phyloP scores from a whole-genome alignment of 2,113 vertebrate species.

The Tiliqua scincoides region DNA sequence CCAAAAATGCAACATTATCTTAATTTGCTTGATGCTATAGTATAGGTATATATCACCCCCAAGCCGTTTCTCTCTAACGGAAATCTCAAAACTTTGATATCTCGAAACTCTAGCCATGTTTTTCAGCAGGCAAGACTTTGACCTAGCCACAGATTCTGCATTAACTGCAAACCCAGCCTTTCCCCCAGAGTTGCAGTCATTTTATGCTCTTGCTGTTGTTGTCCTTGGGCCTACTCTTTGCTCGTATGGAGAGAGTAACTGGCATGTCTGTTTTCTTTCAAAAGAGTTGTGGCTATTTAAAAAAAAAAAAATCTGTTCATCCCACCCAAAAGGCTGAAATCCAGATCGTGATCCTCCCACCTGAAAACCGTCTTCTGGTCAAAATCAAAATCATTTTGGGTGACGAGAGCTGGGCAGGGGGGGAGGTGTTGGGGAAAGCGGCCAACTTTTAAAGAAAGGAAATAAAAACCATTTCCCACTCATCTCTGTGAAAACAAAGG shows the following conservation, averaged over 20 bases:
- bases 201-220: not conserved
- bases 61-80: not conserved
- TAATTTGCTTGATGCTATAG: not conserved
- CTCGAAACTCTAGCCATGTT: not conserved
- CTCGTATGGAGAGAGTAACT: not conserved
- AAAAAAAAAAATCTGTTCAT: not conserved
- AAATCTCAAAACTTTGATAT: not conserved
- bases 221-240: not conserved
- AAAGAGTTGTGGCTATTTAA: not conserved
- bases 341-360: not conserved
- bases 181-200: not conserved
- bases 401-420: not conserved
- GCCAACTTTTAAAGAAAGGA: not conserved
- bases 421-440: not conserved
- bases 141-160: not conserved
- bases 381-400: rapidly evolving
- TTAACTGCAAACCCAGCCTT: not conserved
- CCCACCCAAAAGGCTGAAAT: constrained; percentile 12
- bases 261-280: constrained; percentile 23
- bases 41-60: not conserved
- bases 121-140: not conserved
- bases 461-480: not conserved
- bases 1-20: not conserved
- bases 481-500: not conserved
- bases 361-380: constrained; percentile 13